Conservation (phyloP, 1,140 invertebrate species). For the Papilio glaucus region DNA sequence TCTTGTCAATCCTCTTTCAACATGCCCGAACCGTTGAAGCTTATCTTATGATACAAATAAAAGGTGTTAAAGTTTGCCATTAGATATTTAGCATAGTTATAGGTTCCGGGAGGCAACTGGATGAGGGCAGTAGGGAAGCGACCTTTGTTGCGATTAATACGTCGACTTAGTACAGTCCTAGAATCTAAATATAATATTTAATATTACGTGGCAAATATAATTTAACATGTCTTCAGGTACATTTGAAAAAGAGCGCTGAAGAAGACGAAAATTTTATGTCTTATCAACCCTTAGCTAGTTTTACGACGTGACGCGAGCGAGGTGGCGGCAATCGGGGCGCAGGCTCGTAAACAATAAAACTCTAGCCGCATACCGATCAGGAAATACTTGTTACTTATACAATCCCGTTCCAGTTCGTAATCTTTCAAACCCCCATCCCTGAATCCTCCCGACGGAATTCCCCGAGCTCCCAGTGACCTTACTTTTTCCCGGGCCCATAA, state of each 20-base stretch:
- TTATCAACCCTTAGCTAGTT: slow-evolving; percentile 32
- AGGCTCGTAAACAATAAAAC: slow-evolving; percentile 41
- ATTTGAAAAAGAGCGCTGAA: slow-evolving; percentile 1
- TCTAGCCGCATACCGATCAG: slow-evolving; percentile 39
- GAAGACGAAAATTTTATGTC: slow-evolving; percentile 27
- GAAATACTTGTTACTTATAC: slow-evolving; percentile 54
- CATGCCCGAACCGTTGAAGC: no score
- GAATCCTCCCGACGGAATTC: slow-evolving; percentile 37
- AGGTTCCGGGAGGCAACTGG: no score
- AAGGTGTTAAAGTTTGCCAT: no score
- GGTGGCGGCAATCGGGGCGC: slow-evolving; percentile 20
- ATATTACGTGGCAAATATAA: neutral
- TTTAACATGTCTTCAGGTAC: neutral
- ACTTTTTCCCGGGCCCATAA: slow-evolving; percentile 46
- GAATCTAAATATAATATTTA: no score
- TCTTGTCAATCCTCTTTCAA: no score
- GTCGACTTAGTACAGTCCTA: no score
- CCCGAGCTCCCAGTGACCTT: slow-evolving; percentile 35
- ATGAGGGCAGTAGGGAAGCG: no score
- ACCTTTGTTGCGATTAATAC: no score
- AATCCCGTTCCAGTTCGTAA: slow-evolving; percentile 50
- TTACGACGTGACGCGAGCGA: slow-evolving; percentile 33
- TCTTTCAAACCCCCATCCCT: slow-evolving; percentile 46
- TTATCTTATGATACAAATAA: no score
- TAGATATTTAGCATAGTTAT: no score